These are phyloP conservation scores for Dryobates pubescens DNA, from an alignment of 2,797 vertebrate species.

Conservation along the genomic window DNA sequence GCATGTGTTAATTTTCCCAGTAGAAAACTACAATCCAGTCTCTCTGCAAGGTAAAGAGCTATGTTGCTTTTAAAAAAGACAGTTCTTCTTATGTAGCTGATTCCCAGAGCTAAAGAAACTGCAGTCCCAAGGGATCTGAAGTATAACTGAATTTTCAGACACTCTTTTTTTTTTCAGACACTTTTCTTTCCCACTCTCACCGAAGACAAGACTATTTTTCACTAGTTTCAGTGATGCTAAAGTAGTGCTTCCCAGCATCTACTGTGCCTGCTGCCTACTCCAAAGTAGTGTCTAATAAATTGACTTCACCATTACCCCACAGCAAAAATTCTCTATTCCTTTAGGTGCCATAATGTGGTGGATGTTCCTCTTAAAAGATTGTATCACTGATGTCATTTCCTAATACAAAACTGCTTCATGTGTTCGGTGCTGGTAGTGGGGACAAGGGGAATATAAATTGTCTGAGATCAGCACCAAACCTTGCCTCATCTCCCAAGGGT, in stretches of 20 bases:
- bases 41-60: background rate
- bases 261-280: background rate
- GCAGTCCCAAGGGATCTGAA: background rate
- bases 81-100: background rate
- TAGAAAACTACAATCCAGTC: background rate
- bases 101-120: background rate
- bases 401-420: slow-evolving; percentile 29
- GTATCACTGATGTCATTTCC: slow-evolving; percentile 52
- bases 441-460: background rate
- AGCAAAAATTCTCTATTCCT: background rate
- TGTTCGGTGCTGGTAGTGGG: background rate
- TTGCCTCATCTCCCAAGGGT: slow-evolving; percentile 54
- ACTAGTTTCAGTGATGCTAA: background rate
- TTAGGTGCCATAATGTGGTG: background rate
- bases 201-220: background rate
- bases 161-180: background rate
- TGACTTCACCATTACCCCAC: background rate
- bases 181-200: background rate
- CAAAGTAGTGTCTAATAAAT: background rate
- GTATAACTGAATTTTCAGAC: background rate
- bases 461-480: slow-evolving; percentile 64
- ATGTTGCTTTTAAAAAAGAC: background rate
- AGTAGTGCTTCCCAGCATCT: background rate
- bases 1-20: background rate
- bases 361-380: slow-evolving; percentile 39